These are phyloP conservation scores for Charaxes varanes DNA, from an alignment of 1,140 invertebrate species.

Conservation along the genomic window DNA sequence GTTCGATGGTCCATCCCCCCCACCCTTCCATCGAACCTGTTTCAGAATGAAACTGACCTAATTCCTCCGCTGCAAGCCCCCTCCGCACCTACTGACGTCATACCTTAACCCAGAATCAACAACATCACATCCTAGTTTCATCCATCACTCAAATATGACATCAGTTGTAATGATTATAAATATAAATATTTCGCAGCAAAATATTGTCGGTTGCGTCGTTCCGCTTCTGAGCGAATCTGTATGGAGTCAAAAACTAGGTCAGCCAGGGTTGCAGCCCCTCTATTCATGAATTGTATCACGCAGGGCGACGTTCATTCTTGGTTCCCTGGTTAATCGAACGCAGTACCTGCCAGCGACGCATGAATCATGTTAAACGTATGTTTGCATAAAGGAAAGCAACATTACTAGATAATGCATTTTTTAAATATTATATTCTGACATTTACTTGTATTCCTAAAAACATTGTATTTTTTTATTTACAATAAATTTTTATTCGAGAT, in stretches of 20 bases:
- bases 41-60: slow-evolving; percentile 73
- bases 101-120: slow-evolving; percentile 29
- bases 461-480: too few species aligned
- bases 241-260: slow-evolving; percentile 68
- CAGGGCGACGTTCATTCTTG: slow-evolving; percentile 63
- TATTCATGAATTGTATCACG: slow-evolving; percentile 70
- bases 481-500: too few species aligned
- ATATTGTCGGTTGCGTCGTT: slow-evolving; percentile 27
- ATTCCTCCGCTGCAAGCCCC: slow-evolving; percentile 59
- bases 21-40: slow-evolving; percentile 40
- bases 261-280: slow-evolving; percentile 66
- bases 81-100: slow-evolving; percentile 64
- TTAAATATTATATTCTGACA: too few species aligned
- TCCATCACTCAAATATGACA: slow-evolving; percentile 16
- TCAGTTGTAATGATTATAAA: slow-evolving; percentile 12
- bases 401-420: too few species aligned
- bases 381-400: too few species aligned
- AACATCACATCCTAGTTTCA: slow-evolving; percentile 37
- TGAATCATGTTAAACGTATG: slow-evolving; percentile 23
- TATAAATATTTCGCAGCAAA: slow-evolving; percentile 12
- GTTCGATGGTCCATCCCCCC: slow-evolving; percentile 27
- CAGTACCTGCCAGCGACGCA: slow-evolving; percentile 34
- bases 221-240: slow-evolving; percentile 13
- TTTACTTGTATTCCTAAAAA: too few species aligned
- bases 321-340: slow-evolving; percentile 44